A percentile compares a stretch with the other conserved stretches of the same genome.
These are phyloP conservation scores for Melipona quadrifasciata DNA, from an alignment of 1,140 invertebrate genomes.

Conservation along the genomic window DNA sequence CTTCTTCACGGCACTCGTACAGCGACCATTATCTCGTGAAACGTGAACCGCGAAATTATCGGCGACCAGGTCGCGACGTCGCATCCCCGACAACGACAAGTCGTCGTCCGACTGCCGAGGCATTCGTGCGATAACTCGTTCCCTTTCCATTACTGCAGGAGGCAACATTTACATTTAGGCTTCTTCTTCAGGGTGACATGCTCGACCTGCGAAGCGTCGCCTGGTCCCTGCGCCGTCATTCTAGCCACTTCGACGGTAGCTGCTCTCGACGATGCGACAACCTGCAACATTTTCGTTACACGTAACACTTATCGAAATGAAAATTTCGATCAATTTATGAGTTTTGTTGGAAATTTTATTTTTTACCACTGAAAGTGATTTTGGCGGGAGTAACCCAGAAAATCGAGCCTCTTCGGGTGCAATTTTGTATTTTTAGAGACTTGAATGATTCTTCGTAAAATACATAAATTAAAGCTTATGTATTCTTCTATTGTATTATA, in stretches of 20 bases:
- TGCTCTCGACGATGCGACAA: constrained; percentile 73
- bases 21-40: constrained; percentile 4
- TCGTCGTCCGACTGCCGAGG: constrained; percentile 29
- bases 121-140: not conserved
- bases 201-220: constrained; percentile 90
- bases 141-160: constrained; percentile 87
- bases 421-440: too few relatives aligned
- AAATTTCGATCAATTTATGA: too few relatives aligned
- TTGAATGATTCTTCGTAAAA: too few relatives aligned
- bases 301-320: too few relatives aligned
- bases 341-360: too few relatives aligned
- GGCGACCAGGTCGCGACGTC: constrained; percentile 7
- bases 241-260: constrained; percentile 89
- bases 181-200: constrained; percentile 94
- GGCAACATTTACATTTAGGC: constrained; percentile 94
- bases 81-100: constrained; percentile 22
- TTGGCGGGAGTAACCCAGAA: too few relatives aligned
- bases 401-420: too few relatives aligned
- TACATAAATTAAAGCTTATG: too few relatives aligned
- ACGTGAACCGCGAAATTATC: not conserved
- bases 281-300: constrained; percentile 51
- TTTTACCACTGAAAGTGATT: too few relatives aligned
- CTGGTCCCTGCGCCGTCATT: constrained; percentile 86
- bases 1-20: constrained; percentile 3
- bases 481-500: too few relatives aligned